Base-by-base conservation (phyloP, 2,797 vertebrate species). In the Erpetoichthys calabaricus region DNA sequence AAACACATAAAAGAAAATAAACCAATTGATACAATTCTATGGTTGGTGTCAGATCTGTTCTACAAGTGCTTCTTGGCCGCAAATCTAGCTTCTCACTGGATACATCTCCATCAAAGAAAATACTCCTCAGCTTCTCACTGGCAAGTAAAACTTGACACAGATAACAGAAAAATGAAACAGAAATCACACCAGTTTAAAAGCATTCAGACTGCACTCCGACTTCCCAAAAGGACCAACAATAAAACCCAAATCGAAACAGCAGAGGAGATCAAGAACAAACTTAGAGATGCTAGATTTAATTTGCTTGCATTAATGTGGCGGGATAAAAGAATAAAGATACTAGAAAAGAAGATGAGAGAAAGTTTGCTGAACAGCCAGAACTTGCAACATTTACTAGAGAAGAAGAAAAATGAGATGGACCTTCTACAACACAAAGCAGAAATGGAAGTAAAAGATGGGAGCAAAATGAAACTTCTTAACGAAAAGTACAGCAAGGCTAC, bases 31-130 rank as follows among this genome's bases (percentile, higher is more conserved):
- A 69, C 64, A 44, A 53, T 77, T 5, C 46, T 75, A 50, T 51
- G 61, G 51, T 59, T 75, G 53, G 61, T 80, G 6, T 70, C 72
- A 0, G 68, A 74, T 51, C 43, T 75, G 49, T 73, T 78, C 47
- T 60, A 75, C 57, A 75, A 70, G 59, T 72, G 67, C 45, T 43
- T 77, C 56, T 63, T 70, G 59, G 64, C 55, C 0, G 70, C 64
- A 0, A 57, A 69, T 5, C 59, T 81, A 0, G 54, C 73, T 8
- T 53, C 1, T 41, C 62, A 5, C 25, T 75, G 70, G 69, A 49
- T 78, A 7, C 5, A 6, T 8, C 56, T 71, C 4, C 71, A 77
- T 42, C 3, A 47, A 55, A 61, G 57, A 47, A 65, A 46, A 9
- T 60, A 70, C 7, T 2, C n/a, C 43, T 7, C 45, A 8, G 5